Conservation (phyloP, 2,113 vertebrate genomes). For the Corvus moneduloides region DNA sequence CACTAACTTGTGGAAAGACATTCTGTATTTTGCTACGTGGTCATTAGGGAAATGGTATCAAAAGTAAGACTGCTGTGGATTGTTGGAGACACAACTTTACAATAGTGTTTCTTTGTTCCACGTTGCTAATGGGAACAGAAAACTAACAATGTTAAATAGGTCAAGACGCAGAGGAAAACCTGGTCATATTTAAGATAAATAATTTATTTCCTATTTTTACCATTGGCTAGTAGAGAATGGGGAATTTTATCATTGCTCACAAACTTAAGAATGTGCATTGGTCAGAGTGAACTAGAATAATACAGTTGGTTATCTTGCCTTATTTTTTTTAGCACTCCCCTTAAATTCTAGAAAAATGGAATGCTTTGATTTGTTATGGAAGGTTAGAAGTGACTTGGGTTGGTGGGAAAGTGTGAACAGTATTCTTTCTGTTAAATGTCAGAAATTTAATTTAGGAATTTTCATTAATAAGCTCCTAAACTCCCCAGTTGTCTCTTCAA, state of each 20-base stretch:
- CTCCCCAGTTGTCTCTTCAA: background rate
- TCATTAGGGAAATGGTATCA: background rate
- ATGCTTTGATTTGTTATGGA: background rate
- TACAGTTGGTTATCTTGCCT: background rate
- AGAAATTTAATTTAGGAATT: background rate
- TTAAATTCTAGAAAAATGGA: background rate
- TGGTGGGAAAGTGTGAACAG: background rate
- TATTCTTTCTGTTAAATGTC: background rate
- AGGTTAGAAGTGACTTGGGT: background rate
- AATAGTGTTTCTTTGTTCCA: background rate
- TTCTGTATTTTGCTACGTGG: background rate
- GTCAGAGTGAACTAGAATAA: background rate
- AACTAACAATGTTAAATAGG: background rate
- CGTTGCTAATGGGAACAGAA: fast-evolving
- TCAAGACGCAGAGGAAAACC: background rate
- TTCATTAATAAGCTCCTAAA: background rate
- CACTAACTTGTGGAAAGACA: fast-evolving
- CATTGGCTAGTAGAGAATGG: too few relatives aligned
- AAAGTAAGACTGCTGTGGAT: background rate
- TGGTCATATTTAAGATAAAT: background rate
- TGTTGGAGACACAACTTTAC: background rate
- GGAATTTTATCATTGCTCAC: background rate
- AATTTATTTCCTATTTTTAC: background rate
- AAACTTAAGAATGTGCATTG: background rate
- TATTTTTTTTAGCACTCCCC: fast-evolving